phyloP scores from a whole-genome alignment of 2,888 invertebrate species.

The Empis livida region DNA sequence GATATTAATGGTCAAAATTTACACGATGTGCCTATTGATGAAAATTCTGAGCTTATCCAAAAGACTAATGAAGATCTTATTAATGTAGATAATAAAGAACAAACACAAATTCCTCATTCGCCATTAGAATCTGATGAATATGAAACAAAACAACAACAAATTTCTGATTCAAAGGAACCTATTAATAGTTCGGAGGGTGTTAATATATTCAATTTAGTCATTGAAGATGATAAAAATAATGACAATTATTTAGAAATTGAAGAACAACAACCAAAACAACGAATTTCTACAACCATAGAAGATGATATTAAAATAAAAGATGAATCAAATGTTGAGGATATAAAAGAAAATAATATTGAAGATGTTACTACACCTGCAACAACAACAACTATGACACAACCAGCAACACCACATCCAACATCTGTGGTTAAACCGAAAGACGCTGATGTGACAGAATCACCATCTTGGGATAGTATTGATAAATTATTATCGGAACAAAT shows the following conservation, averaged over 20 bases:
- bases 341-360: constrained; percentile 8
- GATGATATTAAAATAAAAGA: constrained; percentile 8
- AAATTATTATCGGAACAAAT: constrained; percentile 23
- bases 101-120: neutral
- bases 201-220: too few relatives aligned
- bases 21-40: constrained; percentile 11
- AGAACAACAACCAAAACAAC: constrained; percentile 4
- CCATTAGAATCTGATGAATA: too few relatives aligned
- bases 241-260: neutral
- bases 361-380: constrained; percentile 6
- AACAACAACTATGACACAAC: constrained; percentile 5
- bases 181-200: neutral
- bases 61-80: too few relatives aligned
- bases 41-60: neutral
- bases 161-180: constrained; percentile 6
- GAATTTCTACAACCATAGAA: neutral
- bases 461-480: constrained; percentile 30
- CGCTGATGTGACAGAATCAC: constrained; percentile 12
- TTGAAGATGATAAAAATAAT: too few relatives aligned
- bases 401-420: constrained; percentile 6
- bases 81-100: constrained; percentile 9
- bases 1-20: constrained; percentile 14
- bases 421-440: constrained; percentile 3
- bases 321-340: neutral
- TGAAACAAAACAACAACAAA: too few relatives aligned